Evolutionary conservation across 2,888 invertebrate genomes (phyloP), one percentile per base, ranked within the genome.

Genomic region (Zygogramma bicolorata): DNA sequence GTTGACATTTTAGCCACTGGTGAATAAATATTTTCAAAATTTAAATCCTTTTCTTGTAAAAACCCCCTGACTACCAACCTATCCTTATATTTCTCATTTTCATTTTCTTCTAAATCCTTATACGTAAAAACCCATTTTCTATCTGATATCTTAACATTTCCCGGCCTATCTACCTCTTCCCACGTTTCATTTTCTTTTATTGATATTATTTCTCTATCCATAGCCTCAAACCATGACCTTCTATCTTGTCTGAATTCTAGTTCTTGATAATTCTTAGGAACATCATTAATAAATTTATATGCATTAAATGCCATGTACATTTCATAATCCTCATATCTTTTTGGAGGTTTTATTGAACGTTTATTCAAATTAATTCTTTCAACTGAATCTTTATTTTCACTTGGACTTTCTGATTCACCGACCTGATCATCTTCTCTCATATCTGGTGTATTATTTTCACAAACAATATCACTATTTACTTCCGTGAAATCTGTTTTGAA

Each of bases 51-150:
- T 67, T 80, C 62, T 65, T 82, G 82, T 31, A 77, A 79, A 75
- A 81, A 83, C 15, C 81, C 82, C 29, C 77, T 72, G 5, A 81
- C 81, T 20, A 81, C 80, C 8, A 81, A 65, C 22, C 78, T 77
- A 5, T 80, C 78, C 38, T 79, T 78, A 57, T 78, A 79, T 62
- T 68, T 62, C 10, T 76, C 73, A 20, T 80, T 71, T 46, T 77
- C 81, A 80, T 76, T 77, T 79, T 71, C 76, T 71, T 72, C 72
- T 27, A 25, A 72, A 22, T 29, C 79, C 79, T 81, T 82, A 29
- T 20, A 46, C 13, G 31, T 15, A 58, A 80, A 70, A 22, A 68
- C 68, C 71, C 68, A 71, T 34, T 60, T 71, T 67, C 63, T 70
- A 67, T 65, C 65, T 65, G 68, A 53, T 29, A 70, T 73, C 1